Evolutionary conservation across 2,797 vertebrate genomes (phyloP).

Genomic region (Antrozous pallidus): DNA sequence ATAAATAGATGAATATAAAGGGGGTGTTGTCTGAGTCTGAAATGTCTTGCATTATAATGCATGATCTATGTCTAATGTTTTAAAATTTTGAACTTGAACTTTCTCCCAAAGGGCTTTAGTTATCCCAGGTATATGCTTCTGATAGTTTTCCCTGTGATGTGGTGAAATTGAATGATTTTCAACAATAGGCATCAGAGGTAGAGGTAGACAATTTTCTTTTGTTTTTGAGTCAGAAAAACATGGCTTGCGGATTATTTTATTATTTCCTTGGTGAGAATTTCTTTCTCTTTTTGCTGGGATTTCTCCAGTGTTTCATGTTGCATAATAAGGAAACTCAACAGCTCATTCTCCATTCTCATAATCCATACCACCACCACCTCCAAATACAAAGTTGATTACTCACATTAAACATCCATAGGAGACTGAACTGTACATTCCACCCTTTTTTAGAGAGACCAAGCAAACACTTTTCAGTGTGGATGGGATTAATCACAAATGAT

Average conservation of each 20-base stretch:
- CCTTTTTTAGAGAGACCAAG: background rate
- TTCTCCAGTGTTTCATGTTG: constrained; percentile 6
- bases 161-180: background rate
- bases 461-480: background rate
- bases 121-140: background rate
- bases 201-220: constrained; percentile 24
- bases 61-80: background rate
- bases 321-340: background rate
- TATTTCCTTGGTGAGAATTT: constrained; percentile 9
- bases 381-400: background rate
- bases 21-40: background rate
- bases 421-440: background rate
- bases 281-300: background rate
- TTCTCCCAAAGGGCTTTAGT: background rate
- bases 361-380: background rate
- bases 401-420: background rate
- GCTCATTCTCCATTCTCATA: background rate
- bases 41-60: background rate
- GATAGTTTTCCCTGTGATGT: background rate
- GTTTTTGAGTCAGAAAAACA: background rate
- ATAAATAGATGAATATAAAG: background rate
- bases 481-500: constrained; percentile 49
- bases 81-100: constrained; percentile 12
- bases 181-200: background rate
- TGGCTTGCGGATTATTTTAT: background rate